A percentile compares a stretch with the other conserved stretches of the same genome.
Conservation (phyloP, 2,797 vertebrate genomes). For the Bradypodion pumilum region DNA sequence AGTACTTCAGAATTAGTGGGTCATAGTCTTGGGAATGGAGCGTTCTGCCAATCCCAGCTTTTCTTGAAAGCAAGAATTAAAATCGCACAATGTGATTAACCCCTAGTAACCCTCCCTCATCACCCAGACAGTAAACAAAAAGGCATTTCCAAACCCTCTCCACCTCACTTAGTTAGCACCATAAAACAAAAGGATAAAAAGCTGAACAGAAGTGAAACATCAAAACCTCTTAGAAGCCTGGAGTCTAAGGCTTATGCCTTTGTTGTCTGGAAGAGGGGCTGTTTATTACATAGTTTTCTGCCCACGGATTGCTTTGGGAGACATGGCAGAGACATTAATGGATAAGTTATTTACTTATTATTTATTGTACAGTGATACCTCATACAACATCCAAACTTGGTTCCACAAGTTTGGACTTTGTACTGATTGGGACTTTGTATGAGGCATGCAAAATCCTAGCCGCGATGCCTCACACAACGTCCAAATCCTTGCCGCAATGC, state of each 20-base stretch:
- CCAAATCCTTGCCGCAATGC: no score
- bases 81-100: slow-evolving; percentile 45
- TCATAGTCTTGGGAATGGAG: slow-evolving; percentile 31
- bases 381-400: no score
- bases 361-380: no score
- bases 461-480: no score
- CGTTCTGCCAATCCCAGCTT: neutral
- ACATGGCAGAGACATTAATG: neutral
- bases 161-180: neutral
- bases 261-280: slow-evolving; percentile 9
- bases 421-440: no score
- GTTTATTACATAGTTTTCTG: slow-evolving; percentile 24
- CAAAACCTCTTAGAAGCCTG: neutral
- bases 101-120: neutral
- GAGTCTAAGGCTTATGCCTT: neutral
- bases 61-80: slow-evolving; percentile 45
- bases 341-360: no score
- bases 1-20: slow-evolving; percentile 46
- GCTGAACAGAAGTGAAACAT: neutral
- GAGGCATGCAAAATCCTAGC: no score
- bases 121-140: slow-evolving; percentile 4
- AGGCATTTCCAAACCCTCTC: neutral
- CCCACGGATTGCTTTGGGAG: neutral
- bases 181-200: slow-evolving; percentile 36
- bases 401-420: no score